Conservation (phyloP, 2,888 invertebrate species). For the Platerodrilus igneus region DNA sequence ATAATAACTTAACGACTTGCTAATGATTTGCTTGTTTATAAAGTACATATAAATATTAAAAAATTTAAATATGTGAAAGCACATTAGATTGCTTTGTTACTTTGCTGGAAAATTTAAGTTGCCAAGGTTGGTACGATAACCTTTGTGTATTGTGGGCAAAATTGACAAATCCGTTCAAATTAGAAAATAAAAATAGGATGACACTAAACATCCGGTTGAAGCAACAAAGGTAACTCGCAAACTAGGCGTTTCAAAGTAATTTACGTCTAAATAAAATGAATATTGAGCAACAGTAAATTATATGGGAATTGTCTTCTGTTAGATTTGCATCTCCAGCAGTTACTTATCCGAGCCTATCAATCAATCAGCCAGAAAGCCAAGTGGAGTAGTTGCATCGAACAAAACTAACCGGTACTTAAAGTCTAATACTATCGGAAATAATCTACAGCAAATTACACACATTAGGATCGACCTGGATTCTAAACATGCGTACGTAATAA, state of each 20-base stretch:
- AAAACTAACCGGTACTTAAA: conserved; percentile 13
- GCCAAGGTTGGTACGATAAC: conserved; percentile 26
- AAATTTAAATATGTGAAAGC: conserved; percentile 15
- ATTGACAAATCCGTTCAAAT: conserved; percentile 6
- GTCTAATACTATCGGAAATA: conserved; percentile 18
- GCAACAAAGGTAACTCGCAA: conserved; percentile 3
- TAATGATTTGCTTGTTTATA: background rate
- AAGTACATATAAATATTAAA: conserved; percentile 22
- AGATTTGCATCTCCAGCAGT: conserved; percentile 7
- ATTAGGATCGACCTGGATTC: conserved; percentile 17
- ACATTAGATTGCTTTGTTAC: conserved; percentile 14
- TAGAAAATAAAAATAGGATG: conserved; percentile 12
- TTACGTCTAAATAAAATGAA: too few species aligned
- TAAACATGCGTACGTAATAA: conserved; percentile 10
- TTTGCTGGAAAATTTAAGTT: conserved; percentile 12
- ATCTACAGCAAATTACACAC: conserved; percentile 15
- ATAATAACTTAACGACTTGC: background rate
- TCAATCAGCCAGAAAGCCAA: conserved; percentile 10
- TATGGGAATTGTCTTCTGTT: background rate
- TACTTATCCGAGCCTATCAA: conserved; percentile 8
- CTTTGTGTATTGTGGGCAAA: conserved; percentile 17
- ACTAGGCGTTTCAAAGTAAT: too few species aligned
- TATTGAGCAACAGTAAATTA: too few species aligned
- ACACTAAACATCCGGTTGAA: conserved; percentile 12
- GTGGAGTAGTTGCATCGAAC: conserved; percentile 11